A percentile compares a stretch with the other conserved stretches of the same genome.
Evolutionary conservation across 2,797 vertebrate genomes (phyloP).

Genomic region (Protonibea diacanthus): DNA sequence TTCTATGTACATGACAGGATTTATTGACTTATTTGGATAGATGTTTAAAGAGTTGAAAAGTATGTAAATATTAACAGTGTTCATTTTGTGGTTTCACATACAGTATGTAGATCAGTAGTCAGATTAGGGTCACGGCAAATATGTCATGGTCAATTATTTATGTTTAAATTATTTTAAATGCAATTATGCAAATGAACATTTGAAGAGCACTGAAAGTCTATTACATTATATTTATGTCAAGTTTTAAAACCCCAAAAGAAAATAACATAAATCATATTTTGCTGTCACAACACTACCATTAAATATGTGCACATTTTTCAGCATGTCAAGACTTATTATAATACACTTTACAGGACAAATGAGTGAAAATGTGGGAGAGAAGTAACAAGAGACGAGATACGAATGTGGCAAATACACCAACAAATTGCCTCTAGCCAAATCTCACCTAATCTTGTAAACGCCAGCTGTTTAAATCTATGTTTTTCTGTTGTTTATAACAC

Average conservation of each 20-base stretch:
- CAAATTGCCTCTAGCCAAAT: conserved; percentile 18
- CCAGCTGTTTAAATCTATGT: conserved; percentile 33
- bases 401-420: background rate
- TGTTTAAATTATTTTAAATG: background rate
- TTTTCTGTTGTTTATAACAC: conserved; percentile 56
- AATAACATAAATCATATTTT: background rate
- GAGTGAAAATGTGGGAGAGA: background rate
- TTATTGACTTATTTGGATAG: conserved; percentile 3
- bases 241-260: background rate
- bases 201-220: background rate
- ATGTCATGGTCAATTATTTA: no score
- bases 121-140: background rate
- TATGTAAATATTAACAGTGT: no score
- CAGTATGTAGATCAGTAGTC: background rate
- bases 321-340: background rate
- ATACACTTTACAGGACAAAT: background rate
- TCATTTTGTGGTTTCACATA: background rate
- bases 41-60: conserved; percentile 5
- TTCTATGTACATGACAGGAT: background rate
- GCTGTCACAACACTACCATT: background rate
- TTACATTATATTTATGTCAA: background rate
- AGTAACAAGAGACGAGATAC: background rate
- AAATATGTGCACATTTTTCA: background rate
- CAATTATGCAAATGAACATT: background rate
- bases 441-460: conserved; percentile 18